A percentile compares a stretch with the other conserved stretches of the same genome.
Evolutionary conservation across 2,888 invertebrate species (phyloP).

Genomic region (Meta bourneti): DNA sequence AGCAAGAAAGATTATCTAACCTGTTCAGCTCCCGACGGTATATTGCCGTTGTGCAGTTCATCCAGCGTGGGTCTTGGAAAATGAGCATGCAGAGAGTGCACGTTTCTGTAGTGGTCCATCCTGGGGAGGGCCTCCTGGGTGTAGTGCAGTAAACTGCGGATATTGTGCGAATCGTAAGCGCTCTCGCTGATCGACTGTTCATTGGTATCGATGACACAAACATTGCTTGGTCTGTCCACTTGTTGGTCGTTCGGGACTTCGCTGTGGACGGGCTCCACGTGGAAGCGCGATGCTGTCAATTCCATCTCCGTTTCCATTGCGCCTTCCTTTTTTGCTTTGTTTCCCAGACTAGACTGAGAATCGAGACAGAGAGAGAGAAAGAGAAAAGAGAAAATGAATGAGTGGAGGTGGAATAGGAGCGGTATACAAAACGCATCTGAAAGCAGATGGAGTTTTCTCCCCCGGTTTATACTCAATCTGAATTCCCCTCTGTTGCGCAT

Average conservation of each 20-base stretch:
- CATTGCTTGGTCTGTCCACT: neutral
- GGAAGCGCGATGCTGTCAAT: conserved; percentile 59
- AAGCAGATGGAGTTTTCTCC: too few relatives aligned
- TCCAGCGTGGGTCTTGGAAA: conserved; percentile 80
- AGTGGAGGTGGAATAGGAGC: too few relatives aligned
- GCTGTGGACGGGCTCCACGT: conserved; percentile 59
- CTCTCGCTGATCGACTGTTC: conserved; percentile 38
- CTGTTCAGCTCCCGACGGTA: conserved; percentile 57
- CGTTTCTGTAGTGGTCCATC: conserved; percentile 82
- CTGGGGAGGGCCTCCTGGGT: conserved; percentile 81
- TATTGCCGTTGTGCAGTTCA: conserved; percentile 80
- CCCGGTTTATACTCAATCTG: too few relatives aligned
- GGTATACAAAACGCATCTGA: too few relatives aligned
- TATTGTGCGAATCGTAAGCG: conserved; percentile 79
- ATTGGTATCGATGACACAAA: conserved; percentile 46
- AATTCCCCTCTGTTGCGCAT: too few relatives aligned
- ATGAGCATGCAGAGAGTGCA: conserved; percentile 79
- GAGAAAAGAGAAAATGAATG: too few relatives aligned
- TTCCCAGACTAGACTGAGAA: too few relatives aligned
- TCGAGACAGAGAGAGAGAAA: too few relatives aligned
- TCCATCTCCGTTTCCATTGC: neutral
- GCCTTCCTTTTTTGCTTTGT: neutral
- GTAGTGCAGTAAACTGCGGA: conserved; percentile 79
- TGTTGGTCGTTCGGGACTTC: neutral
- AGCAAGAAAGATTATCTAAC: neutral